Base-by-base conservation (phyloP, 1,140 invertebrate species). In the Macrostomum lignano region DNA sequence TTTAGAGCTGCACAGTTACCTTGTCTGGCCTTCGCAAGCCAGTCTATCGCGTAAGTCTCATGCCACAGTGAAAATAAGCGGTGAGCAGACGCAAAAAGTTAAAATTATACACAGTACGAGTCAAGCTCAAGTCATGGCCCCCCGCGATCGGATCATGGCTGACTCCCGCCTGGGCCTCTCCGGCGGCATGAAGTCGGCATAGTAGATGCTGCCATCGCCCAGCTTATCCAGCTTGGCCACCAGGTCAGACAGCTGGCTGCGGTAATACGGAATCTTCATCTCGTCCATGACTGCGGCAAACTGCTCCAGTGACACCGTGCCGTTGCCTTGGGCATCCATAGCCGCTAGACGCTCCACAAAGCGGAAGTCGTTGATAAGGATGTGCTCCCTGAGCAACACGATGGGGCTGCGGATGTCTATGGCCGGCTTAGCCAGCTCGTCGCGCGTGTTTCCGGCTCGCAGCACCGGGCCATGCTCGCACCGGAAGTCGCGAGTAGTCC, bases 341-440 rank as follows among this genome's bases (percentile, higher is more conserved):
- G 41, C 38, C 20, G 44, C 40, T n/a, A 55, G 39, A 15, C 48
- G 46, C 21, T 52, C 48, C 6, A 53, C 14, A 4, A 52, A 31
- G 17, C 47, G 36, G 31, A 43, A 38, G 30, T 55, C 50, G 25
- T 53, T 55, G 7, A 55, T 44, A 6, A 53, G 39, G 10, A 55
- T 45, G 34, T 52, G 49, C 32, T 53, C 44, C 24, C 50, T 37
- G 7, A 53, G 33, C 17, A 55, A 41, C 2, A 55, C 26, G 10
- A 55, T 40, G 7, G 49, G 49, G 7, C 35, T 38, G 21, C 44
- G 39, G 2, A 44, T 42, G 37, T 53, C 47, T 17, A 53, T 45
- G 3, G 42, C 48, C 13, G 41, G 44, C 33, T 51, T 55, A 6
- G 45, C 43, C 17, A 54, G 26, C 35, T 54, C 52, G 2, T 50